These are phyloP conservation scores for Acrocephalus arundinaceus DNA, from an alignment of 2,113 vertebrate genomes.

Conservation along the genomic window DNA sequence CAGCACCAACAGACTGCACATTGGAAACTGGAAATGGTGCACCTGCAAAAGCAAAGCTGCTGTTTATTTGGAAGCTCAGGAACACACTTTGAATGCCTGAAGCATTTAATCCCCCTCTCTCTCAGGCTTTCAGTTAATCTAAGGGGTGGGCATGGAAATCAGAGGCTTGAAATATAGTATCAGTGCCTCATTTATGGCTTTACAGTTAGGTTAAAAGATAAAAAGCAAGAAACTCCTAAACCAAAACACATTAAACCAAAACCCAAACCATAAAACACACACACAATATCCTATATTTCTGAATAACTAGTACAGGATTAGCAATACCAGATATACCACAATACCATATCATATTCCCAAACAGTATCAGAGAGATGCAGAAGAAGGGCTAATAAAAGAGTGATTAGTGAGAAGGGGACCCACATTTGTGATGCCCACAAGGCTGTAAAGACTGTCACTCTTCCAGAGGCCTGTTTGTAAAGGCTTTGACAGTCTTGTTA, in stretches of 20 bases:
- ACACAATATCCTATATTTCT: neutral
- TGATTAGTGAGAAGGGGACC: neutral
- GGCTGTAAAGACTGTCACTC: neutral
- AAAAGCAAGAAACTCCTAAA: neutral
- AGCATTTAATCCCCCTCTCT: neutral
- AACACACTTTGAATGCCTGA: neutral
- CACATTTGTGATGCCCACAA: neutral
- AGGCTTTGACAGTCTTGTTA: neutral
- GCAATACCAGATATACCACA: neutral
- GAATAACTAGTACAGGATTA: neutral
- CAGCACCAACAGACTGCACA: neutral
- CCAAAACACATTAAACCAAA: neutral
- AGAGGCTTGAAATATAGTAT: neutral
- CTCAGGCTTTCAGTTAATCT: neutral
- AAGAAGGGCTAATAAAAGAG: neutral
- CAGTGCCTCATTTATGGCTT: neutral
- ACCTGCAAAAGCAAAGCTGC: neutral
- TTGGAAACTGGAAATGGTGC: neutral
- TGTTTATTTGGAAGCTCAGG: neutral
- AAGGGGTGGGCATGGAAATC: neutral
- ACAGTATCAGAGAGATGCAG: neutral
- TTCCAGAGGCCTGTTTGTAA: neutral
- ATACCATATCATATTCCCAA: neutral
- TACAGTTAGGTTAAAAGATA: neutral
- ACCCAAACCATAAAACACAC: neutral